These are phyloP conservation scores for Ailuropoda melanoleuca DNA, from an alignment of 2,113 vertebrate genomes.

Conservation along the genomic window DNA sequence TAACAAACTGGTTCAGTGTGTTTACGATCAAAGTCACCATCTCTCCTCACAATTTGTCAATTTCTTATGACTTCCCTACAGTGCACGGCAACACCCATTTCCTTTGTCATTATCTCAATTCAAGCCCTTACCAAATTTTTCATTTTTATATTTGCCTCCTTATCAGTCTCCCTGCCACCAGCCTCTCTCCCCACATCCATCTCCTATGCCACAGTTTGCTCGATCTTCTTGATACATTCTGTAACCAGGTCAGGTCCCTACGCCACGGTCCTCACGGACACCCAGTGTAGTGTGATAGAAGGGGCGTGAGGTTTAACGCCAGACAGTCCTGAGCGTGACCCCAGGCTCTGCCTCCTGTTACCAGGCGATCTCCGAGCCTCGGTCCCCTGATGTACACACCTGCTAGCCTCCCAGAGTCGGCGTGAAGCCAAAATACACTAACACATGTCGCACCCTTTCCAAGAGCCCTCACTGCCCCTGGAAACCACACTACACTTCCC, in stretches of 20 bases:
- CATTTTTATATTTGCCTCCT: neutral
- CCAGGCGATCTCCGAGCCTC: neutral
- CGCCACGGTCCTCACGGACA: rapidly evolving
- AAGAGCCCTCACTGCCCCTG: neutral
- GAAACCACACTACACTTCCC: neutral
- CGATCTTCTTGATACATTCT: neutral
- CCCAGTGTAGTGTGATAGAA: neutral
- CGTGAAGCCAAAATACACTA: neutral
- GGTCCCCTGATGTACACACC: neutral
- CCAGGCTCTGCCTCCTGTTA: neutral
- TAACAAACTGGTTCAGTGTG: neutral
- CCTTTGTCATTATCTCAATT: neutral
- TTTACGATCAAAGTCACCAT: neutral
- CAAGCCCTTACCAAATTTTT: neutral
- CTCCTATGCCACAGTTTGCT: neutral
- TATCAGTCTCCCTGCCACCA: neutral
- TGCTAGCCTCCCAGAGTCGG: neutral
- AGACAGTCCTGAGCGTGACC: neutral
- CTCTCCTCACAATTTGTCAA: neutral
- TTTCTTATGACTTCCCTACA: neutral
- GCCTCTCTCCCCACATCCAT: neutral
- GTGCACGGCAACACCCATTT: neutral
- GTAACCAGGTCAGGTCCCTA: neutral
- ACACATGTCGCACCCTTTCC: neutral
- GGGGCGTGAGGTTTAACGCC: neutral